A percentile compares a stretch with the other conserved stretches of the same genome.
Evolutionary conservation across 2,113 vertebrate species (phyloP).

Genomic region (Boulengeromyrus knoepffleri): DNA sequence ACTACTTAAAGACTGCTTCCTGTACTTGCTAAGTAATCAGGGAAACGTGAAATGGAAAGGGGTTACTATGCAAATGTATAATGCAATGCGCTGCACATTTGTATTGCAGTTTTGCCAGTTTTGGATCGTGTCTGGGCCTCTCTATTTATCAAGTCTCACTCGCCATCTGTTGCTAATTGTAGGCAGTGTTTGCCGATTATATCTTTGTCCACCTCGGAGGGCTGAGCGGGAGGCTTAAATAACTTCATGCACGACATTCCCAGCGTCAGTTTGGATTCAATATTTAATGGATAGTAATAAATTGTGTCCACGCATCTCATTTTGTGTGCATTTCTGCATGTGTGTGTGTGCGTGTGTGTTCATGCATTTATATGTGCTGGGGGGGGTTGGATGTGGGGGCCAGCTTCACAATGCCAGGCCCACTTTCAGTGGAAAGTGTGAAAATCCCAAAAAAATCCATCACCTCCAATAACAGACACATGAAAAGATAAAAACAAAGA

Average conservation of each 20-base stretch:
- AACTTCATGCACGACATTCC: neutral
- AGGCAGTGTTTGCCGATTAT: neutral
- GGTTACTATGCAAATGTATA: conserved; percentile 5
- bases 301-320: conserved; percentile 32
- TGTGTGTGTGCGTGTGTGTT: neutral
- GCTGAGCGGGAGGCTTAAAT: neutral
- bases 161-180: conserved; percentile 16
- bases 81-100: neutral
- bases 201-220: neutral
- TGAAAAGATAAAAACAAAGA: conserved; percentile 79
- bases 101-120: conserved; percentile 1
- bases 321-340: neutral
- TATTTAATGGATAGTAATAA: neutral
- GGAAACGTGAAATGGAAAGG: neutral
- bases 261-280: neutral
- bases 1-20: neutral
- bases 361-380: conserved; percentile 27
- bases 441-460: conserved; percentile 95
- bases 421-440: conserved; percentile 78
- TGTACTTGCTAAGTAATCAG: neutral
- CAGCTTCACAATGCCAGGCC: conserved; percentile 56
- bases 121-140: neutral
- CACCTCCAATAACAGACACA: conserved; percentile 87
- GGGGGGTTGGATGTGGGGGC: conserved; percentile 12
- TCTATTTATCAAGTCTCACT: conserved; percentile 12